Base-by-base conservation (phyloP, 1,140 invertebrate genomes). In the Rhopalosiphum padi region DNA sequence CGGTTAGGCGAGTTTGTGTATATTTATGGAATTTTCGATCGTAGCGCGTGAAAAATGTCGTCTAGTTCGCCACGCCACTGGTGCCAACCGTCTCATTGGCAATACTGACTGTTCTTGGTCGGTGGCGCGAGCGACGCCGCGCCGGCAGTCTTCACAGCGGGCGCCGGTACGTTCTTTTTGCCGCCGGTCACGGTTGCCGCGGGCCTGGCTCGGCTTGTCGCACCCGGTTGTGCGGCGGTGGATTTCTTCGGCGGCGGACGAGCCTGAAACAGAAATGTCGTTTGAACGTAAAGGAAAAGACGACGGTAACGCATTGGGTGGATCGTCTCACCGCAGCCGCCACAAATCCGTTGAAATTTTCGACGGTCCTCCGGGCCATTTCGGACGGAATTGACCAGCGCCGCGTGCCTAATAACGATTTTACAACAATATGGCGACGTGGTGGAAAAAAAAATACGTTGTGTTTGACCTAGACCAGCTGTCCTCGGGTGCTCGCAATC, bases 301-400 rank as follows among this genome's bases (percentile, higher is more conserved):
- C 37, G 35, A 37, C 11, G 7, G 46, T 25, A 8, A 51, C 48
- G 15, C 48, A 0, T 7, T 46, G 41, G 41, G 21, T 4, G 43
- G 2, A 37, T 21, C 18, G 35, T 91, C 60, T 91, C 30, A 77
- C 60, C 60, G 60, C 15, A 11, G 85, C 35, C 91, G 55, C n/a
- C 9, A 85, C 77, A 30, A 92, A 92, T 30, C 91, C 91, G 77
- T 85, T 92, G 77, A 92, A 43, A 41, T 92, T 85, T 35, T 92
- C 91, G 91, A 92, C 91, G 41, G 91, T 92, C 21, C 82, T 92
- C 15, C 91, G 43, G 2, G 91, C 91, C 91, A 92, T 92, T 53
- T 91, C 23, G 51, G 43, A 6, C 9, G 5, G 11, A 60, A 60
- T 43, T 15, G 37, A 90, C 22, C 22, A 11, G 18, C 18, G 8